These are phyloP conservation scores for Sipha maydis DNA, from an alignment of 2,888 invertebrate genomes.

Conservation along the genomic window DNA sequence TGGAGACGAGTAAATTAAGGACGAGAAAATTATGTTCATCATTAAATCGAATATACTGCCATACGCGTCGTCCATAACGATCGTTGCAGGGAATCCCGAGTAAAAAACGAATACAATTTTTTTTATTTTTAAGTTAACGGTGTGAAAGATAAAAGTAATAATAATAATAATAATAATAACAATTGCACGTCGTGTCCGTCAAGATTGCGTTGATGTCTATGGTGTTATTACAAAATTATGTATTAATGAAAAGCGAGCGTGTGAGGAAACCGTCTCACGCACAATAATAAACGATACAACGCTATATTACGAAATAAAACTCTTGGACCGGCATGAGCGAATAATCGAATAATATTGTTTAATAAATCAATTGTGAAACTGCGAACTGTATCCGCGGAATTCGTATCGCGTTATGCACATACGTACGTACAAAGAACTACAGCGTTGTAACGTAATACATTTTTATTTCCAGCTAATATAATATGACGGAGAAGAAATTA, in stretches of 20 bases:
- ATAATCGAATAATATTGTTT: background rate
- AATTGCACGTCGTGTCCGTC: background rate
- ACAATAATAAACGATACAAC: too few relatives aligned
- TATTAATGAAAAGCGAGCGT: too few relatives aligned
- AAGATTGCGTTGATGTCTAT: too few relatives aligned
- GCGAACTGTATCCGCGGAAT: too few relatives aligned
- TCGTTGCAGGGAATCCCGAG: too few relatives aligned
- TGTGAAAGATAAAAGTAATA: background rate
- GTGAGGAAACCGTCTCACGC: too few relatives aligned
- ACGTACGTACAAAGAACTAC: background rate
- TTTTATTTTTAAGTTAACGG: too few relatives aligned
- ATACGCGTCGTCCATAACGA: too few relatives aligned
- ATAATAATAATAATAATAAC: background rate
- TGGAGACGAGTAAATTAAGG: constrained; percentile 46
- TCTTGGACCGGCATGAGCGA: background rate
- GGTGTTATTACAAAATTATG: too few relatives aligned
- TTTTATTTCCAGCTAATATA: background rate
- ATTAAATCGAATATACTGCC: background rate
- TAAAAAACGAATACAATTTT: background rate
- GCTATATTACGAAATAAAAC: background rate
- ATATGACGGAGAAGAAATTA: background rate
- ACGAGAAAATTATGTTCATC: constrained; percentile 2
- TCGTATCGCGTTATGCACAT: too few relatives aligned
- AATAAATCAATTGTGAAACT: too few relatives aligned
- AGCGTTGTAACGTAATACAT: background rate